A percentile compares a stretch with the other conserved stretches of the same genome.
Conservation (phyloP, 2,797 vertebrate species). For the Phoeniculus purpureus region DNA sequence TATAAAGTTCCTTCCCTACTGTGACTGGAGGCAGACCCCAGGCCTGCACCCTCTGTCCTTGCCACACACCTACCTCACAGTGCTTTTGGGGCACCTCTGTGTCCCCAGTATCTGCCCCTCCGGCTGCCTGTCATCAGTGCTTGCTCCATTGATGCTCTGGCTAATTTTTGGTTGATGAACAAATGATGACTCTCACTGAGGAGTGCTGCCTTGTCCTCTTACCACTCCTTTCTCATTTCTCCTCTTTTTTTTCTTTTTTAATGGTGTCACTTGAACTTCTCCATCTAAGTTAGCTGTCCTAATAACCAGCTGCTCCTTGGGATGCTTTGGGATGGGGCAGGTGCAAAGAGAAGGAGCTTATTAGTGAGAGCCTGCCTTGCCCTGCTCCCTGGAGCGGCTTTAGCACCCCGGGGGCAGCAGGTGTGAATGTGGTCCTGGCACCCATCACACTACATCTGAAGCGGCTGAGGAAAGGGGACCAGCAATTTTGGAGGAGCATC, state of each 20-base stretch:
- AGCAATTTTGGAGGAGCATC: background rate
- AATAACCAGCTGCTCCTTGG: slow-evolving; percentile 11
- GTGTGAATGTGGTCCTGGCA: background rate
- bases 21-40: background rate
- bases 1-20: background rate
- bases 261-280: slow-evolving; percentile 32
- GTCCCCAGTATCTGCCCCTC: background rate
- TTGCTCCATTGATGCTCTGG: rapidly evolving
- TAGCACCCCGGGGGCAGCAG: background rate
- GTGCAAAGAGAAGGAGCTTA: background rate
- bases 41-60: background rate
- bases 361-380: background rate
- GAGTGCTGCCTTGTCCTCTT: background rate
- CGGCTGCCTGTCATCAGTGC: background rate
- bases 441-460: rapidly evolving
- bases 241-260: background rate
- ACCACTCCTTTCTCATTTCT: background rate
- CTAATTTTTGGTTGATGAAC: slow-evolving; percentile 12
- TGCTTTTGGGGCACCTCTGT: rapidly evolving
- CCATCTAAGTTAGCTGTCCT: slow-evolving; percentile 32
- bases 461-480: background rate
- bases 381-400: background rate
- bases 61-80: rapidly evolving
- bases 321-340: background rate
- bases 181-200: background rate